Base-by-base conservation (phyloP, 2,888 invertebrate genomes). In the Orchesellides sinensis region DNA sequence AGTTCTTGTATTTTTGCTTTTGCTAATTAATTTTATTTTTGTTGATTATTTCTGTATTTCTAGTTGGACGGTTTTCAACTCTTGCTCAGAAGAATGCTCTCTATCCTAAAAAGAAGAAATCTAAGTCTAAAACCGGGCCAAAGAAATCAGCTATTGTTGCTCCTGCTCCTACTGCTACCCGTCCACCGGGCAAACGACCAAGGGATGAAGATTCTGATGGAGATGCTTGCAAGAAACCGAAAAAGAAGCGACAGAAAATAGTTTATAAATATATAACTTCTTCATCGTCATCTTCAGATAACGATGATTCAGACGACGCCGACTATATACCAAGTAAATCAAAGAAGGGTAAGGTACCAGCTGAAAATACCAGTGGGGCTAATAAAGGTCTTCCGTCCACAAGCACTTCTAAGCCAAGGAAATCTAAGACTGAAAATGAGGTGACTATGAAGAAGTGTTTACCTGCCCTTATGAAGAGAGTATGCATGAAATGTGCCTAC, bases 21-120 rank as follows among this genome's bases (percentile, higher is more conserved):
- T 8, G 6, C 5, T 35, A 35, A 35, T 35, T 35, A 35, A 35
- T 49, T 49, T 49, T 12, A 17, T 6, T 6, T 49, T 12, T 49
- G 10, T 56, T 56, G 3, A n/a, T 56, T 56, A 23, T 10, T 61
- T 61, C 19, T 4, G 12, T 40, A 8, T 47, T 66, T 47, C 8
- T 27, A 66, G 66, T 66, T 45, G 66, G 66, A 4, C 35, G 47
- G 17, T 66, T 66, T 21, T 63, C 40, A 40, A 63, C n/a, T n/a
- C n/a, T n/a, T n/a, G n/a, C n/a, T n/a, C n/a, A n/a, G n/a, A n/a
- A n/a, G n/a, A n/a, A n/a, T n/a, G n/a, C n/a, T n/a, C n/a, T n/a
- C n/a, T n/a, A n/a, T n/a, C n/a, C n/a, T n/a, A n/a, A 29, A 21
- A 12, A 10, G 56, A 61, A 29, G 49, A 49, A 35, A 12, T 12